These are phyloP conservation scores for Bombyx mori DNA, from an alignment of 1,140 invertebrate genomes.

Conservation along the genomic window DNA sequence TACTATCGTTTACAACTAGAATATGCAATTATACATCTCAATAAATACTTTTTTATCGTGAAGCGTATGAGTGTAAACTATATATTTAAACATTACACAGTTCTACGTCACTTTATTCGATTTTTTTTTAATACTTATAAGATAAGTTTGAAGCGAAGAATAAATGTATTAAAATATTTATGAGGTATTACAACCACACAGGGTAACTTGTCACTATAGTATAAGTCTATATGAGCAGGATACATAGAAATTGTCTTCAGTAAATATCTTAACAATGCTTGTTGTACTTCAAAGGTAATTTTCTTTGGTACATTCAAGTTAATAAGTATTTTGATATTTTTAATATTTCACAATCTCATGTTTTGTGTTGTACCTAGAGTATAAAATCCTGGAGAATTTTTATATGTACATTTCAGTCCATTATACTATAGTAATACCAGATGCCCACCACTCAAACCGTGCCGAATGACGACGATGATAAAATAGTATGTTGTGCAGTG, in stretches of 20 bases:
- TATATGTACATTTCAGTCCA: background rate
- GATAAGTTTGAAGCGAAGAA: constrained; percentile 44
- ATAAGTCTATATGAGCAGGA: too few relatives aligned
- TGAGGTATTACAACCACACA: constrained; percentile 59
- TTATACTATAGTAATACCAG: constrained; percentile 29
- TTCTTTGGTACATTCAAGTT: too few relatives aligned
- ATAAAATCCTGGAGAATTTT: background rate
- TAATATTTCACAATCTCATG: too few relatives aligned
- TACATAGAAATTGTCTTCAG: too few relatives aligned
- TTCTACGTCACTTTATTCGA: constrained; percentile 46
- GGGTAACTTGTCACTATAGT: constrained; percentile 43
- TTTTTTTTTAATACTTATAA: constrained; percentile 38
- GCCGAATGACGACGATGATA: constrained; percentile 47
- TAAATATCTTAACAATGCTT: too few relatives aligned
- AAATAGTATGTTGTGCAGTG: constrained; percentile 48
- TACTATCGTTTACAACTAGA: constrained; percentile 66
- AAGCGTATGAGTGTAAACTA: constrained; percentile 33
- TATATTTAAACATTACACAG: constrained; percentile 41
- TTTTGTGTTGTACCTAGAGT: too few relatives aligned
- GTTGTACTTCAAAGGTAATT: too few relatives aligned
- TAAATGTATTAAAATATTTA: constrained; percentile 37
- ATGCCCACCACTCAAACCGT: constrained; percentile 59
- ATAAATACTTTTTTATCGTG: constrained; percentile 43
- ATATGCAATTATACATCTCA: constrained; percentile 58
- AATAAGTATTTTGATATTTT: too few relatives aligned